Evolutionary conservation across 1,140 invertebrate genomes (phyloP), one percentile per base, ranked within the genome.

Genomic region (Pararge aegeria): DNA sequence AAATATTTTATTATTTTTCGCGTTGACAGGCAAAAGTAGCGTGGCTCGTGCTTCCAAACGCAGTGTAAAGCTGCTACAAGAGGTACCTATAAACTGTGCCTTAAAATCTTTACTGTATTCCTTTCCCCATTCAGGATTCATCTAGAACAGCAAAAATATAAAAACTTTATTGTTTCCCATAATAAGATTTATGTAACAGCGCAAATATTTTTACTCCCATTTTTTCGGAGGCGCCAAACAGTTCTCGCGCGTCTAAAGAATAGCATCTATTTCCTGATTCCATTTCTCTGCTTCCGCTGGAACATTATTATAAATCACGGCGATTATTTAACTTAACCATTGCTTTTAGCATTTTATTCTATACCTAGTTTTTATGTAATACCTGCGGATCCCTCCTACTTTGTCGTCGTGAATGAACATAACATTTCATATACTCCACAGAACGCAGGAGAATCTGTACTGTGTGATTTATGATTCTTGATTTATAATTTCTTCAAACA

Each of bases 231-330:
- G 52, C 60, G 64, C 55, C 76, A 81, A 85, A 75, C 75, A 73
- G 61, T 61, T 60, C 59, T 61, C 55, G 65, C 66, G 69, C 66
- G 69, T 55, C 68, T 78, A 69, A 81, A 73, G 68, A 79, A 84
- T 81, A 67, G 71, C 67, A 51, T 63, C 68, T 69, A 81, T 86
- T 86, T 83, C 83, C 83, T 71, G 62, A 63, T 73, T 65, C 67
- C 70, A 69, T 72, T 75, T 61, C 65, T 66, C 55, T 62, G 60
- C 64, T 83, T 85, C 80, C 82, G 73, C 67, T 68, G 66, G 53
- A 72, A 80, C 75, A 70, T 78, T 76, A 66, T 75, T 68, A 68
- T 75, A 78, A 77, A 68, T 77, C 68, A 70, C 65, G 40, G 59
- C 67, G 59, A 76, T 83, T 78, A 78, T 72, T 78, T 72, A 78